Conservation (phyloP, 2,888 invertebrate genomes). For the Cancer borealis region DNA sequence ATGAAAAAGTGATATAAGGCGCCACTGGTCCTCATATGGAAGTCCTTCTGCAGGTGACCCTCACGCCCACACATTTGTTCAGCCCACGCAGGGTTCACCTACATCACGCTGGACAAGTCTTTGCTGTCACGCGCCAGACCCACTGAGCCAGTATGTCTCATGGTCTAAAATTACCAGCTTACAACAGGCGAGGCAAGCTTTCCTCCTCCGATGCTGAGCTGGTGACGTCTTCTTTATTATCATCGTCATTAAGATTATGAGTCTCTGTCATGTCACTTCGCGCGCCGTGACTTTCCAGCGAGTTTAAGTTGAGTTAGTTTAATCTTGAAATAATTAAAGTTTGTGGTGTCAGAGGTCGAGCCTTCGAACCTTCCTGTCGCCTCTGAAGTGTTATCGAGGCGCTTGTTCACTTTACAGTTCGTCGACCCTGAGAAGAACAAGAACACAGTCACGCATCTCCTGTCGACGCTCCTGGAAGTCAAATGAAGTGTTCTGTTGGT, state of each 20-base stretch:
- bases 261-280: neutral
- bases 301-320: neutral
- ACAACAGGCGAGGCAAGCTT: neutral
- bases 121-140: neutral
- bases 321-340: slow-evolving; percentile 8
- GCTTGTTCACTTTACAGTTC: neutral
- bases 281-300: neutral
- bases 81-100: neutral
- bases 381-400: neutral
- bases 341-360: neutral
- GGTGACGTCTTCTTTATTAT: neutral
- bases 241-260: neutral
- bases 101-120: neutral
- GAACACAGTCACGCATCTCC: neutral
- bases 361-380: neutral
- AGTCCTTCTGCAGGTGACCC: neutral
- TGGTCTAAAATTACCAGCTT: neutral
- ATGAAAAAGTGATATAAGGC: slow-evolving; percentile 8
- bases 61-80: slow-evolving; percentile 2
- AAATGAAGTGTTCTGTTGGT: neutral
- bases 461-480: neutral
- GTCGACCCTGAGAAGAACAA: neutral
- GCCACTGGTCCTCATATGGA: neutral
- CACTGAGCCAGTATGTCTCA: neutral
- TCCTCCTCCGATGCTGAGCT: neutral